These are phyloP conservation scores for Augochlora pura DNA, from an alignment of 1,140 invertebrate species.

Conservation along the genomic window DNA sequence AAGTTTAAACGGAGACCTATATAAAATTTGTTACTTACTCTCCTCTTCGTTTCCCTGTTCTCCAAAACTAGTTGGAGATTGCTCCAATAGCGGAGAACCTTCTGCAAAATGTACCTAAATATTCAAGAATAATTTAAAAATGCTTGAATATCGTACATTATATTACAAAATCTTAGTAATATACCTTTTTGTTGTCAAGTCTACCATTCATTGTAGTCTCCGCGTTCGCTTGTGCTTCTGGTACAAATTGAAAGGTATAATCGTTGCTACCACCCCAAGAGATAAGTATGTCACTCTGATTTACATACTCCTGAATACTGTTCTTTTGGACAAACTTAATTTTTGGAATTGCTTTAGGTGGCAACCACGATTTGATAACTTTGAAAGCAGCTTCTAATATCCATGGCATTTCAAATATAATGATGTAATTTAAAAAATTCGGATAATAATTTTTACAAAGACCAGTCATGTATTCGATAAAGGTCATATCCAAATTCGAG, in stretches of 20 bases:
- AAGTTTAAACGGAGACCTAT: conserved; percentile 9
- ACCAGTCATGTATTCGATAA: conserved; percentile 91
- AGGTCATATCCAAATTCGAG: conserved; percentile 93
- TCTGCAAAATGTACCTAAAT: conserved; percentile 82
- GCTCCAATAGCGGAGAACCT: conserved; percentile 80
- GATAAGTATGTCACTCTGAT: conserved; percentile 86
- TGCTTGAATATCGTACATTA: conserved; percentile 38
- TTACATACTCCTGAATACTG: conserved; percentile 88
- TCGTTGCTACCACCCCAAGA: conserved; percentile 93
- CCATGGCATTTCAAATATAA: conserved; percentile 98
- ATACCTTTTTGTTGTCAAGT: conserved; percentile 81
- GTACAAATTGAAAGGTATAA: conserved; percentile 87
- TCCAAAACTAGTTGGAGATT: conserved; percentile 65
- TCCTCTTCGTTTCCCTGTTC: conserved; percentile 70
- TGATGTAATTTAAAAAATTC: conserved; percentile 93
- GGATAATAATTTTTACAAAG: conserved; percentile 96
- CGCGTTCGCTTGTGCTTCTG: conserved; percentile 79
- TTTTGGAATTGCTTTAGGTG: conserved; percentile 92
- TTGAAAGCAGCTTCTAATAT: conserved; percentile 95
- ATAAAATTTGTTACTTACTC: conserved; percentile 61
- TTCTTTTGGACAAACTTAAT: conserved; percentile 93
- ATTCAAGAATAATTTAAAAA: conserved; percentile 9
- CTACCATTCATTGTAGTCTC: conserved; percentile 76
- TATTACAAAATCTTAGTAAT: conserved; percentile 1
- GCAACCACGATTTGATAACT: conserved; percentile 93